Conservation (phyloP, 2,113 vertebrate species). For the Prietella phreatophila region DNA sequence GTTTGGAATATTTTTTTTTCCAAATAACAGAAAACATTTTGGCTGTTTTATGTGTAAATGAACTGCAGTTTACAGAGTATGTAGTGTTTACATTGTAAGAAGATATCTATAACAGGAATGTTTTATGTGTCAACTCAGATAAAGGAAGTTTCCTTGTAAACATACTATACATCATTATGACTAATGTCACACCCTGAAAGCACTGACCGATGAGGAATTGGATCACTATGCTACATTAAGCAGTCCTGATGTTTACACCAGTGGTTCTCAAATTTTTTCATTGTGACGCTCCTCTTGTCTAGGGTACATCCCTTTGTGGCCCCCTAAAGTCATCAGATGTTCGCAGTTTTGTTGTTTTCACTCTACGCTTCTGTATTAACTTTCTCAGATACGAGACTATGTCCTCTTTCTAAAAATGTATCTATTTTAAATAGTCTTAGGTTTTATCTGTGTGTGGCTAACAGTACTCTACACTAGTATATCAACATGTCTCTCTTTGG, state of each 20-base stretch:
- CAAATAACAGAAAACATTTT: background rate
- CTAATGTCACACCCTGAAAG: background rate
- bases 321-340: no score
- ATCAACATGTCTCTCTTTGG: no score
- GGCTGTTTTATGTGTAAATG: background rate
- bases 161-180: background rate
- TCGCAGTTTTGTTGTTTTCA: no score
- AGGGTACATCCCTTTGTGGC: no score
- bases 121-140: background rate
- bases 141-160: background rate
- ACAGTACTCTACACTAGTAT: no score
- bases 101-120: background rate
- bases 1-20: background rate
- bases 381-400: no score
- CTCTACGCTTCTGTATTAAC: no score
- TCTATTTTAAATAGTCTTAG: no score
- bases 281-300: no score
- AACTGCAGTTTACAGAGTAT: background rate
- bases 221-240: conserved; percentile 36
- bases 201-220: background rate
- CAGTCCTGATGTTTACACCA: background rate
- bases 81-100: background rate
- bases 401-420: no score
- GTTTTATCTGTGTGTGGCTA: no score
- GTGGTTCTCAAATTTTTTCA: no score